Evolutionary conservation across 2,113 vertebrate species (phyloP), one percentile per base, ranked within the genome.

Genomic region (Rhea americana): DNA sequence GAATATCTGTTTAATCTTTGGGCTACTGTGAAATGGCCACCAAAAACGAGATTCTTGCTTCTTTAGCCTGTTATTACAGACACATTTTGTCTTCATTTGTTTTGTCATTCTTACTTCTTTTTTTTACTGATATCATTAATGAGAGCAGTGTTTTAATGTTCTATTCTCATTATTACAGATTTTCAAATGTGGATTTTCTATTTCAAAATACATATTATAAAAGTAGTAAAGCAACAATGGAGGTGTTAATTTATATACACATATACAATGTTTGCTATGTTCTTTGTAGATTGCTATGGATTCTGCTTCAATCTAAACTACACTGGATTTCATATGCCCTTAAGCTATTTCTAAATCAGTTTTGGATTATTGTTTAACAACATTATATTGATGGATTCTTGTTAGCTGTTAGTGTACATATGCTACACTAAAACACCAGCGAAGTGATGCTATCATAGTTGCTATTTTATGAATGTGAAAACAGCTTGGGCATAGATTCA

Each of bases 401-500:
- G 15, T 26, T 26, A 85, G 13, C 30, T 76, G 7, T 50, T 94
- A n/a, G 20, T 35, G 16, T 16, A 81, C 50, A 48, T 53, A 67
- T 6, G 35, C 12, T 86, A 63, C 70, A 76, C 48, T 37, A 81
- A 88, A 83, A 67, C 11, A 71, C 20, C 41, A 71, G 32, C 77
- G 58, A 32, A 83, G 35, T 45, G 58, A 79, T 78, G 30, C 26
- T 53, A 4, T 73, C 59, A 43, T 24, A 83, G 72, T 59, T 90
- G n/a, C 32, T 89, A 48, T 62, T 83, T 85, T 78, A 79, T 73
- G 62, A 87, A 83, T 67, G 41, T 66, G 70, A 71, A 88, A 91
- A 80, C 63, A 85, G n/a, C 59, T 93, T 80, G 58, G 87, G 59
- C 82, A 67, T 59, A n/a, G 59, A 80, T 85, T 91, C 67, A 89